Conservation (phyloP, 1,140 invertebrate genomes). For the Battus philenor region DNA sequence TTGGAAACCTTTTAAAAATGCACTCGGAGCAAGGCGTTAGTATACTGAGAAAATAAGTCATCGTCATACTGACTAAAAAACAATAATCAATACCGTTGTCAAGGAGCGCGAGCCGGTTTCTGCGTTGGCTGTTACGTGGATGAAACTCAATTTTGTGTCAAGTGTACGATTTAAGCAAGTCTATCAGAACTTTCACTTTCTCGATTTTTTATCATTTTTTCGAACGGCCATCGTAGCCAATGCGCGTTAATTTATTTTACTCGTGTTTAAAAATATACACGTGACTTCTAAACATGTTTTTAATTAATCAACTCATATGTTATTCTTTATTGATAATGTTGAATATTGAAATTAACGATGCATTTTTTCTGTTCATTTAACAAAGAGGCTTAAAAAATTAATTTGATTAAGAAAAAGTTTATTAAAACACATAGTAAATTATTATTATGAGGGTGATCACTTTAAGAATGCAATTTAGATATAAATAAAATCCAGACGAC, state of each 20-base stretch:
- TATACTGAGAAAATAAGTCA: not conserved
- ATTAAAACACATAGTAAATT: too few relatives aligned
- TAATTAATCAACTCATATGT: too few relatives aligned
- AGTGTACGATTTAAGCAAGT: slow-evolving; percentile 27
- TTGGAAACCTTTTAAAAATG: not conserved
- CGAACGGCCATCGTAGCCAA: not conserved
- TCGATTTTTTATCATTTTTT: slow-evolving; percentile 24
- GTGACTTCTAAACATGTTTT: not conserved
- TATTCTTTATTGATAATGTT: too few relatives aligned
- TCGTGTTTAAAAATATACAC: too few relatives aligned
- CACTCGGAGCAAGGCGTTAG: not conserved
- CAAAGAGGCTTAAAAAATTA: not conserved
- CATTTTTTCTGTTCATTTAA: not conserved
- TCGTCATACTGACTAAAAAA: not conserved
- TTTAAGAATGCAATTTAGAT: not conserved
- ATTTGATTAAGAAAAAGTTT: too few relatives aligned
- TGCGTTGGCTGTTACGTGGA: slow-evolving; percentile 30
- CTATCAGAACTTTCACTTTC: slow-evolving; percentile 27
- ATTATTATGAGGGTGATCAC: not conserved
- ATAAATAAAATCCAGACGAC: slow-evolving; percentile 1
- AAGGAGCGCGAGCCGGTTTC: slow-evolving; percentile 19
- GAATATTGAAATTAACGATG: not conserved
- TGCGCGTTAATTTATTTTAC: slow-evolving; percentile 1
- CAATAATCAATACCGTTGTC: slow-evolving; percentile 12
- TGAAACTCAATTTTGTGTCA: slow-evolving; percentile 36